Base-by-base conservation (phyloP, 2,797 vertebrate species). In the Pseudochromis fuscus region DNA sequence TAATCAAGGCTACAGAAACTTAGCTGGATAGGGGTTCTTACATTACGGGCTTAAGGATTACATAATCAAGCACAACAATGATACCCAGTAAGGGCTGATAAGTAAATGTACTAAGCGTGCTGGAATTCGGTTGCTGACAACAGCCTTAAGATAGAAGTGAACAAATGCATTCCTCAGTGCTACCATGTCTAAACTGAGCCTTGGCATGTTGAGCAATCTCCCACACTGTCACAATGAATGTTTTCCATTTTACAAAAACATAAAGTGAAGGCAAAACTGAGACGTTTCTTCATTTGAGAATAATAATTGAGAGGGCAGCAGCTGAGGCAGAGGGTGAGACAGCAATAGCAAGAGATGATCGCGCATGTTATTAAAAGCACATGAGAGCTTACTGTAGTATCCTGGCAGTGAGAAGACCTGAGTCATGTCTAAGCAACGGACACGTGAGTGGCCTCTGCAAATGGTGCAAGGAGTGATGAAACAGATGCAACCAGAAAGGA, bases 11-110 rank as follows among this genome's bases (percentile, higher is more conserved):
- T 58, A 37, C 33, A 57, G 44, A 68, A 66, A 49, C 25, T 9
- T 59, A 16, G 18, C 33, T 45, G 21, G 67, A 30, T 18, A 1
- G 5, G 27, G 35, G 7, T 25, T 57, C 35, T 77, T 62, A 70
- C 68, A 79, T 79, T 79, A 69, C 25, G 59, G 24, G 53, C 48
- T 77, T 60, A 49, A 12, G 42, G 64, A 66, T 85, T 75, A 75
- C 18, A n/a, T 75, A 74, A 87, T 83, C 77, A 82, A 82, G 69
- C 50, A 55, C 46, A 82, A 79, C 74, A 90, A 60, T 67, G 70
- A 77, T 80, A 80, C 56, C 61, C 67, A 75, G 67, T 51, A 13
- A 77, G 58, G 56, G 25, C 56, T 53, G 79, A 90, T 85, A 88
- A 84, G 81, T 25, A 40, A 67, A 73, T 61, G 73, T 61, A 77